These are phyloP conservation scores for Acanthosepion lycidas DNA, from an alignment of 2,888 invertebrate genomes.

Conservation along the genomic window DNA sequence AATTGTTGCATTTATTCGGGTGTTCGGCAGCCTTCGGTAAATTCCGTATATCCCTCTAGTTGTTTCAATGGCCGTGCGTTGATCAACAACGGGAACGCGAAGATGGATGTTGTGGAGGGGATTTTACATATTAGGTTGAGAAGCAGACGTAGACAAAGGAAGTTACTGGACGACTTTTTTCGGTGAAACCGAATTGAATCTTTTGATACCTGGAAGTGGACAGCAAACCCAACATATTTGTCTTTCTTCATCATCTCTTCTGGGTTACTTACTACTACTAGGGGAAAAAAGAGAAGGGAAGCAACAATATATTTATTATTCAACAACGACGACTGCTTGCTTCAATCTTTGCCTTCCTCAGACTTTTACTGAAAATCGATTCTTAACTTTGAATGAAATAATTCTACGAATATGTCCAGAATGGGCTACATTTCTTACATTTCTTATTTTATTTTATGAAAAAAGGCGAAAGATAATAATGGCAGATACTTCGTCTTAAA, in stretches of 20 bases:
- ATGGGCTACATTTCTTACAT: background rate
- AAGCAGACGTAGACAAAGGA: conserved; percentile 41
- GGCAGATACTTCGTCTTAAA: background rate
- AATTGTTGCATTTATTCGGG: background rate
- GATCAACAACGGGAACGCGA: conserved; percentile 1
- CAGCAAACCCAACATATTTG: background rate
- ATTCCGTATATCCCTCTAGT: background rate
- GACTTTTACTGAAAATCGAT: background rate
- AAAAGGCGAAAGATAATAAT: background rate
- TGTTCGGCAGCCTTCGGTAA: conserved; percentile 1
- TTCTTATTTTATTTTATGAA: background rate
- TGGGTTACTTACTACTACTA: background rate
- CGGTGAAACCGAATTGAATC: background rate
- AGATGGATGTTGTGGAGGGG: conserved; percentile 40
- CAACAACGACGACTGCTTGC: background rate
- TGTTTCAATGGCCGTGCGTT: conserved; percentile 39
- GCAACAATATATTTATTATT: background rate
- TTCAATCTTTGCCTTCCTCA: background rate
- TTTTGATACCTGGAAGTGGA: background rate
- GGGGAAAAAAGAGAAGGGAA: background rate
- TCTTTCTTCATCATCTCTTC: conserved; percentile 33
- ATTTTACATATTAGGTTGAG: conserved; percentile 38
- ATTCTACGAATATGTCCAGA: background rate
- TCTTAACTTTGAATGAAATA: background rate
- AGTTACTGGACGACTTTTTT: conserved; percentile 40